phyloP scores from a whole-genome alignment of 2,113 vertebrate species.

The Otolemur garnettii region DNA sequence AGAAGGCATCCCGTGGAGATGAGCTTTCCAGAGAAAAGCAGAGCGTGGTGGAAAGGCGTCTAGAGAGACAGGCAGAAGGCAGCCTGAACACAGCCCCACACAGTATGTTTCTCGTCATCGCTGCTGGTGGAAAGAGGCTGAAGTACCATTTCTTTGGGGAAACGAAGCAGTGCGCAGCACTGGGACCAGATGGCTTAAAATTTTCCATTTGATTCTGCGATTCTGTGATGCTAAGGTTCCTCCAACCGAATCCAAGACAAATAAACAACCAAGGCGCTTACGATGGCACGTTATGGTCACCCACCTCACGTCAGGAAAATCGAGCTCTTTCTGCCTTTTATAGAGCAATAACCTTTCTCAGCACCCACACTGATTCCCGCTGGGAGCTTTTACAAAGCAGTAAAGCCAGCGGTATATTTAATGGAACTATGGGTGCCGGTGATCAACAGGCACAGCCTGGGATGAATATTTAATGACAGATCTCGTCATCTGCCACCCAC shows the following conservation, averaged over 20 bases:
- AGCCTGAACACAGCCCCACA: neutral
- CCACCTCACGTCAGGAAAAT: conserved; percentile 16
- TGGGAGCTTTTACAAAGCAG: conserved; percentile 59
- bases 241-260: neutral
- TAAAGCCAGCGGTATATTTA: conserved; percentile 79
- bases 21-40: neutral
- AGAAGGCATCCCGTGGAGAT: rapidly evolving
- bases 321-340: conserved; percentile 60
- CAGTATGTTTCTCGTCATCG: neutral
- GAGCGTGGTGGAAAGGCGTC: too few species aligned
- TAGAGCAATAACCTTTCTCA: conserved; percentile 54
- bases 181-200: neutral
- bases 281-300: neutral
- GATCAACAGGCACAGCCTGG: neutral
- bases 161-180: neutral
- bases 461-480: conserved; percentile 40
- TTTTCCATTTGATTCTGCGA: neutral
- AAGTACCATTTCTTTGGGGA: neutral
- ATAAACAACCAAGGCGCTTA: neutral
- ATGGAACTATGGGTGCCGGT: conserved; percentile 53
- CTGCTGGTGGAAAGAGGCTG: neutral
- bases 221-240: neutral
- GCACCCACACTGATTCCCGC: conserved; percentile 32
- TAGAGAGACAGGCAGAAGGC: neutral
- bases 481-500: neutral